phyloP scores from a whole-genome alignment of 2,888 invertebrate species.

The Chaetoderma sp. region DNA sequence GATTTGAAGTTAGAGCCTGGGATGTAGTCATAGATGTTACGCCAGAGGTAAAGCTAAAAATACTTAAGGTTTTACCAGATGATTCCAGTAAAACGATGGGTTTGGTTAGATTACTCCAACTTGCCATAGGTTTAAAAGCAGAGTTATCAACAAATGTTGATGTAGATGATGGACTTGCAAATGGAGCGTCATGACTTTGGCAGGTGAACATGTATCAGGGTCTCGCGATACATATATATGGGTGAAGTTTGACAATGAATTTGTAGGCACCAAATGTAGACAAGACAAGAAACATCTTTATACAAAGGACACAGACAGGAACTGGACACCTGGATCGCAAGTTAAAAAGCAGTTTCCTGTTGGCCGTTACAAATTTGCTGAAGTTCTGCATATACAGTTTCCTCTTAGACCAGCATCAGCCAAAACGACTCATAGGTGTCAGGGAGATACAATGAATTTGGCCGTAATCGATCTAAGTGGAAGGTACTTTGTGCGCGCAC shows the following conservation, averaged over 20 bases:
- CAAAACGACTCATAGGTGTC: constrained; percentile 29
- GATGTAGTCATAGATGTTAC: too few relatives aligned
- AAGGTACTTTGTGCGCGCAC: constrained; percentile 19
- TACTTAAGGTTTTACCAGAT: not conserved
- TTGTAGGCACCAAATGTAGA: not conserved
- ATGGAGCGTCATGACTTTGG: constrained; percentile 1
- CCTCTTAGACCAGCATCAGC: constrained; percentile 24
- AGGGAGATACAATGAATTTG: constrained; percentile 21
- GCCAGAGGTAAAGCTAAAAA: too few relatives aligned
- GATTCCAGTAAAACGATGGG: constrained; percentile 11
- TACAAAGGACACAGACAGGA: not conserved
- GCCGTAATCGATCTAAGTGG: constrained; percentile 23
- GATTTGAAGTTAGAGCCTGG: too few relatives aligned
- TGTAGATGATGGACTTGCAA: constrained; percentile 8
- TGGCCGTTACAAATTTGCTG: too few relatives aligned
- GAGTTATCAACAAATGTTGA: not conserved
- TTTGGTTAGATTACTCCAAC: not conserved
- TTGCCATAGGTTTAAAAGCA: not conserved
- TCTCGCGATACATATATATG: too few relatives aligned
- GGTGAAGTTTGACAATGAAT: not conserved
- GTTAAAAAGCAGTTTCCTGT: too few relatives aligned
- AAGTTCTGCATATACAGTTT: constrained; percentile 25
- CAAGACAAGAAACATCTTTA: not conserved
- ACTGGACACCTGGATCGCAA: too few relatives aligned
- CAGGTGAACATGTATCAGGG: not conserved